Percentiles rank a stretch among this genome's conserved stretches.
phyloP scores from a whole-genome alignment of 1,140 invertebrate genomes.

The Parasteatoda tepidariorum region DNA sequence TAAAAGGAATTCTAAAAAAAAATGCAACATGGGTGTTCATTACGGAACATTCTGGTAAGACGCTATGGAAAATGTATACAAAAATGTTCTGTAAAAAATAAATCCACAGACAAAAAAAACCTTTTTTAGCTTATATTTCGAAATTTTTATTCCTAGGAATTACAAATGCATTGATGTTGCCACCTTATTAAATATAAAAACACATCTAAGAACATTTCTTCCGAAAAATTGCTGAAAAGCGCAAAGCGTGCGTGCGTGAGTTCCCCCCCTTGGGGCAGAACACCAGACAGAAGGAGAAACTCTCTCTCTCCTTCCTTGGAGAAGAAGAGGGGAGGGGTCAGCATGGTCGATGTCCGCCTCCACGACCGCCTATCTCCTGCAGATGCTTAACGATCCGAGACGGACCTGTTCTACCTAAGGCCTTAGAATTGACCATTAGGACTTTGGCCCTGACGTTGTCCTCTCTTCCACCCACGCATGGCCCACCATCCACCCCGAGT shows the following conservation, averaged over 20 bases:
- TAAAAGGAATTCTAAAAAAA: no score
- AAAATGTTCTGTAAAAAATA: no score
- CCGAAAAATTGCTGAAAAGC: background rate
- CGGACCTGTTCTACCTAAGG: conserved; percentile 55
- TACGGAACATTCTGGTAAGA: no score
- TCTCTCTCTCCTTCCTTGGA: background rate
- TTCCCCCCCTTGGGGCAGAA: background rate
- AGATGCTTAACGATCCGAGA: conserved; percentile 53
- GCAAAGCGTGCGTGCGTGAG: background rate
- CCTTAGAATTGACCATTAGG: conserved; percentile 60
- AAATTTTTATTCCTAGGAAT: no score
- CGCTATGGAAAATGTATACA: no score
- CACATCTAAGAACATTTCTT: background rate
- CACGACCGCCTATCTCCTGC: background rate
- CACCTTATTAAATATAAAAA: no score
- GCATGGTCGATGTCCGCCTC: conserved; percentile 39
- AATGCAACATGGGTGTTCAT: no score
- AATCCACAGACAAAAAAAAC: no score
- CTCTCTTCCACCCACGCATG: background rate
- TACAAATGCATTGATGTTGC: no score
- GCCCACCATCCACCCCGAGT: background rate
- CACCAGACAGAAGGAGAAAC: background rate
- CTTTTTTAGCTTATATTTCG: no score
- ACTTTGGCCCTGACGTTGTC: conserved; percentile 49
- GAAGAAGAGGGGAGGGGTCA: background rate